Conservation (phyloP, 2,113 vertebrate species). For the human region DNA sequence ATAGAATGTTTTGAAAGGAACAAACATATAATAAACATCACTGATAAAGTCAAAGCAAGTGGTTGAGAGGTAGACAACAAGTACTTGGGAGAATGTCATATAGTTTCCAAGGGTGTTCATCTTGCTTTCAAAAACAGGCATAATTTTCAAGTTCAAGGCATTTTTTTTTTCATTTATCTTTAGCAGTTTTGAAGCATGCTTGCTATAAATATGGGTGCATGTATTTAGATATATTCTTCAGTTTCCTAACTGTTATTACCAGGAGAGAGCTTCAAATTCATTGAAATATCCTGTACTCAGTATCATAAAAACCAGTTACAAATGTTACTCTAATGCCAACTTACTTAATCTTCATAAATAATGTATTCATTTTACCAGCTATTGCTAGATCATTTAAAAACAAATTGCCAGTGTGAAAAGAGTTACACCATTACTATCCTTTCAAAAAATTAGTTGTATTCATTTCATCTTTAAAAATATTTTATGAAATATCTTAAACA, state of each 20-base stretch:
- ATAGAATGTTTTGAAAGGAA: background rate
- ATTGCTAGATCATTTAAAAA: conserved; percentile 85
- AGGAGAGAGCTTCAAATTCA: conserved; percentile 63
- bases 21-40: conserved; percentile 10
- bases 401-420: conserved; percentile 80
- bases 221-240: conserved; percentile 66
- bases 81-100: background rate
- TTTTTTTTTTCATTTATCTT: conserved; percentile 12
- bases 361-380: conserved; percentile 81
- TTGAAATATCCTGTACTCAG: conserved; percentile 71
- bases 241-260: conserved; percentile 52
- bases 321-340: conserved; percentile 75
- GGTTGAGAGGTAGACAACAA: background rate
- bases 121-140: background rate
- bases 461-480: conserved; percentile 36
- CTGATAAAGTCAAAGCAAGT: background rate
- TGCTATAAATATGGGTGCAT: conserved; percentile 67
- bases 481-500: conserved; percentile 3
- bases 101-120: background rate
- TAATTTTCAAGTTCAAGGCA: background rate
- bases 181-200: conserved; percentile 33
- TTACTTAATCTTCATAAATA: conserved; percentile 85
- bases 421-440: conserved; percentile 74
- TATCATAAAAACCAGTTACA: conserved; percentile 73
- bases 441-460: conserved; percentile 70